A percentile compares a stretch with the other conserved stretches of the same genome.
phyloP scores from a whole-genome alignment of 35 echinoderm and acorn worm genomes.

The Heliocidaris tuberculata region DNA sequence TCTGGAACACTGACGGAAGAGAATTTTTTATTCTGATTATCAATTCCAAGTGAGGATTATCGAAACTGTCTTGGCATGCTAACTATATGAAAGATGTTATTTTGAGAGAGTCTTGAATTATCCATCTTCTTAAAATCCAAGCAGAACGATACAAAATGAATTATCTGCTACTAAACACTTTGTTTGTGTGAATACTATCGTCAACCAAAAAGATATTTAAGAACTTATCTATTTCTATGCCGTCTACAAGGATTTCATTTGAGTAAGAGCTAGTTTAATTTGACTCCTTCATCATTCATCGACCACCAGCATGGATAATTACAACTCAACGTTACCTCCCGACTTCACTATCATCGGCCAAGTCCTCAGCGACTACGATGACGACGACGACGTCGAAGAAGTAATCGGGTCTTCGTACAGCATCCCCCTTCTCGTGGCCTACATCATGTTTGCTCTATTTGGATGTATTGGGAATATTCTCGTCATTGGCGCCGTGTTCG shows the following conservation, averaged over 20 bases:
- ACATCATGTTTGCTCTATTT: constrained; percentile 46
- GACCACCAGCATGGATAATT: not conserved
- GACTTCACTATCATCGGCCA: not conserved
- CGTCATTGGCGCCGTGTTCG: constrained; percentile 72
- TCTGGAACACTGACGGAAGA: not conserved
- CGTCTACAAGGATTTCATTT: not conserved
- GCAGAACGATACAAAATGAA: not conserved
- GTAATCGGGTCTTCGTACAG: constrained; percentile 16
- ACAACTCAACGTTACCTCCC: not conserved
- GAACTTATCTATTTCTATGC: not conserved
- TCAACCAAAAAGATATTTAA: not conserved
- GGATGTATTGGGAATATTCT: constrained; percentile 77
- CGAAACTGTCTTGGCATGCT: not conserved
- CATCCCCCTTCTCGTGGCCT: constrained; percentile 56
- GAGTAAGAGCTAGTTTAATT: not conserved
- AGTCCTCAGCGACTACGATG: not conserved
- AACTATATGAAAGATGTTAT: too few relatives aligned
- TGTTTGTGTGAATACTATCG: not conserved
- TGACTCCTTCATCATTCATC: not conserved
- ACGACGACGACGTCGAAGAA: not conserved
- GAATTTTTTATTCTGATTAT: not conserved
- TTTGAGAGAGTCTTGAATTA: not conserved
- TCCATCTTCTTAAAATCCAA: not conserved
- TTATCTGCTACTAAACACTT: not conserved
- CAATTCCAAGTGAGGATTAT: not conserved